Evolutionary conservation across 1,140 invertebrate genomes (phyloP), one percentile per base, ranked within the genome.

Genomic region (Zaprionus tsacasi): DNA sequence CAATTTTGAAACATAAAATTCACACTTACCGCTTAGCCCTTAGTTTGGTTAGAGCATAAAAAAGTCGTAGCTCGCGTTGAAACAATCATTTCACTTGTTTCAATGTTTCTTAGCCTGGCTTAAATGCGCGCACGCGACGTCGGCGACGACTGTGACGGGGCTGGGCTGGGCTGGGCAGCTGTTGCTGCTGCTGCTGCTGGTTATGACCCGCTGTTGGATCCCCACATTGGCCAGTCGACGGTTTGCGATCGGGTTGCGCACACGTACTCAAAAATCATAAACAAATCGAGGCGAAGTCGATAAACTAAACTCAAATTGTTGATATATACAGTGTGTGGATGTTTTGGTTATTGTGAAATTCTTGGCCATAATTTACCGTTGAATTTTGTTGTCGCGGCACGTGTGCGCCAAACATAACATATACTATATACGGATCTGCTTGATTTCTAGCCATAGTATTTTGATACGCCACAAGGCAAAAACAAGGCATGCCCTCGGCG

Each of bases 171-270:
- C 63, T 27, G 13, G 30, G 36, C n/a, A 12, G 60, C 50, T 59
- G 21, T 21, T 21, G 21, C 21, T 5, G 27, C 27, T 30, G 27
- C 13, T 36, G 15, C 30, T 43, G 60, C 11, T 4, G 60, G 50
- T 79, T 71, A 68, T 17, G 61, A 65, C 68, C 43, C 43, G 76
- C 69, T 69, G 60, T 64, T 61, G 27, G 40, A 66, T 67, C 71
- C 60, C 64, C 52, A 48, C 50, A 58, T 79, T 67, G 70, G 74
- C 75, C 83, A 88, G 83, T 89, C 65, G 67, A 50, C 66, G 83
- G 85, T 76, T 78, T 81, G 83, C 85, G 70, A 88, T 88, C 74
- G 74, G 67, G 54, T 81, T 55, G 83, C 78, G 64, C 79, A 78
- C 83, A 88, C 82, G 83, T 87, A 75, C 25, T 70, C 79, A 70